Base-by-base conservation (phyloP, 2,888 invertebrate species). In the Drosophila gaucha region DNA sequence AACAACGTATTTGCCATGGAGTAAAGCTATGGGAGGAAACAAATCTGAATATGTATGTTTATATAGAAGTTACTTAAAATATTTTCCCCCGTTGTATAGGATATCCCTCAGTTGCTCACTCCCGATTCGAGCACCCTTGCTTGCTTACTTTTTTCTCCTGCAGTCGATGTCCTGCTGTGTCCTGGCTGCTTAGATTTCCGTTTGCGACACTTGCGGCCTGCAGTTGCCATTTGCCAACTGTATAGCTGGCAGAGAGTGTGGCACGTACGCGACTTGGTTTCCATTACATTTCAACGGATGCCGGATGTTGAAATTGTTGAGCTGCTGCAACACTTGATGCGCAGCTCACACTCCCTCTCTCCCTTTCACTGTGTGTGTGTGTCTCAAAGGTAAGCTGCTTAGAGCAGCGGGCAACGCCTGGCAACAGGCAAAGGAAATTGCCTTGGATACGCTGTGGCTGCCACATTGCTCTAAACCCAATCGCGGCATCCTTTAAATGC, bases 231-330 rank as follows among this genome's bases (percentile, higher is more conserved):
- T 65, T 66, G 59, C 74, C 66, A 78, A 70, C 59, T 67, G 82
- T 64, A 66, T 72, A 63, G 78, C 57, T 64, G 62, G 64, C 67
- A 49, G 85, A 76, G 60, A 63, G 69, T 74, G 55, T 60, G 85
- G 73, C 85, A 67, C 62, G 78, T 76, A 60, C 51, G 26, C 49
- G 22, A 46, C 57, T 57, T 49, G 64, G 88, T 82, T 88, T 80
- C 88, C 84, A 80, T 80, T 80, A 86, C 88, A 85, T 70, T 86
- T 78, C 88, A 80, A 35, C 86, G 88, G 80, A 80, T 78, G 80
- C 64, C 83, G 80, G 80, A 80, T 85, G 88, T 67, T 88, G 63
- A 80, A 88, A 86, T 86, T 88, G 79, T 78, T 75, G 79, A 88
- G 88, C 88, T 74, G 80, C 80, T 44, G 16, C 33, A 49, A n/a